Conservation (phyloP, 1,140 invertebrate genomes). For the Trinorchestia longiramus region DNA sequence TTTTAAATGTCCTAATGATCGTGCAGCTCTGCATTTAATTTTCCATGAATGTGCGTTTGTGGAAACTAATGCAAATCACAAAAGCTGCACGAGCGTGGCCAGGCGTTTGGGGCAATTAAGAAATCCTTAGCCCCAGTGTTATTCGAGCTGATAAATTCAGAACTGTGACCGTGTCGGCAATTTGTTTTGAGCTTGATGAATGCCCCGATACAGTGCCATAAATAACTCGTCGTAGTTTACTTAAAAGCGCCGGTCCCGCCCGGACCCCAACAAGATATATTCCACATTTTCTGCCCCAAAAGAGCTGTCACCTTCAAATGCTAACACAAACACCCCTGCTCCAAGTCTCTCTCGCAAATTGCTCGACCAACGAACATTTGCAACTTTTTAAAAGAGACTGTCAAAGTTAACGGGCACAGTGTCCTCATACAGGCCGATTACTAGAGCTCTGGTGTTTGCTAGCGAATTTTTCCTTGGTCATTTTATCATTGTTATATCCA, state of each 20-base stretch:
- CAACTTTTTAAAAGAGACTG: constrained; percentile 29
- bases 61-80: background rate
- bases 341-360: constrained; percentile 38
- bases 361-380: constrained; percentile 32
- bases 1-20: background rate
- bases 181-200: constrained; percentile 32
- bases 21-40: background rate
- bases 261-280: background rate
- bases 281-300: constrained; percentile 35
- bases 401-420: constrained; percentile 40
- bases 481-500: background rate
- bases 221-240: constrained; percentile 20
- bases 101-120: background rate
- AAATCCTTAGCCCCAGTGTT: background rate
- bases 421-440: constrained; percentile 22
- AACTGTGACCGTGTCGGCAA: background rate
- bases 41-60: background rate
- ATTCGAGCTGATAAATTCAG: background rate
- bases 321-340: constrained; percentile 13
- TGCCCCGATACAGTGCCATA: background rate
- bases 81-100: background rate
- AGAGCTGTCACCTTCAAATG: constrained; percentile 38
- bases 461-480: background rate
- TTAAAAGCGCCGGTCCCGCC: background rate
- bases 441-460: constrained; percentile 16